These are phyloP conservation scores for Ictidomys tridecemlineatus DNA, from an alignment of 2,113 vertebrate genomes.

Conservation along the genomic window DNA sequence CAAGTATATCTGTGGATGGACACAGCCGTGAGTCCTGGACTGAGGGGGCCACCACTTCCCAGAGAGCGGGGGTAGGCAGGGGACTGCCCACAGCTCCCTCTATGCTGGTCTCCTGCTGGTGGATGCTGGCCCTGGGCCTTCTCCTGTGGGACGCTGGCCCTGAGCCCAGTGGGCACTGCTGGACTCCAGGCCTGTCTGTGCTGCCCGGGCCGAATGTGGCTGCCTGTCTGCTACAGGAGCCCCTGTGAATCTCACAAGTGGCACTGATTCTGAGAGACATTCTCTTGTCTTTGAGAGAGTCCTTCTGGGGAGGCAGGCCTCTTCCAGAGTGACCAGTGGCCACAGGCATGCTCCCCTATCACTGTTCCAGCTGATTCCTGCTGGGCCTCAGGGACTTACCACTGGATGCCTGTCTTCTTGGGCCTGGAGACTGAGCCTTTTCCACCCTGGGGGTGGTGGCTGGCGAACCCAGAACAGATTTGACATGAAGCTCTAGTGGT, in stretches of 20 bases:
- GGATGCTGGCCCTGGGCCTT: background rate
- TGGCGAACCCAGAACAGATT: background rate
- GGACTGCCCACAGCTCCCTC: too few species aligned
- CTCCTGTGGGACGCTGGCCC: background rate
- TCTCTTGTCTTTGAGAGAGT: background rate
- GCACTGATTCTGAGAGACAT: too few species aligned
- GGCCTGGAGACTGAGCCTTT: background rate
- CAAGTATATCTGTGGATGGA: background rate
- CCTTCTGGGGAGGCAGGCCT: background rate
- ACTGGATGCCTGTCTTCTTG: background rate
- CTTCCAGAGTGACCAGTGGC: background rate
- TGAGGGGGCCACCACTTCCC: background rate
- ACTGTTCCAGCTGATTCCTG: background rate
- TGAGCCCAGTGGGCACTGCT: background rate
- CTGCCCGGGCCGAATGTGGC: background rate
- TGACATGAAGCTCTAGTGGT: background rate
- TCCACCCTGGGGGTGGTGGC: background rate
- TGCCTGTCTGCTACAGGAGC: background rate
- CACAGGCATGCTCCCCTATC: rapidly evolving
- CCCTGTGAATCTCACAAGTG: too few species aligned
- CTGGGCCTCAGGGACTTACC: background rate
- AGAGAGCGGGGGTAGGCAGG: background rate
- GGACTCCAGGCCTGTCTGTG: background rate
- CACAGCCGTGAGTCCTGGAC: background rate
- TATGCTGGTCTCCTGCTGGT: background rate